Evolutionary conservation across 2,113 vertebrate species (phyloP).

Genomic region (Mesoclemmys tuberculata): DNA sequence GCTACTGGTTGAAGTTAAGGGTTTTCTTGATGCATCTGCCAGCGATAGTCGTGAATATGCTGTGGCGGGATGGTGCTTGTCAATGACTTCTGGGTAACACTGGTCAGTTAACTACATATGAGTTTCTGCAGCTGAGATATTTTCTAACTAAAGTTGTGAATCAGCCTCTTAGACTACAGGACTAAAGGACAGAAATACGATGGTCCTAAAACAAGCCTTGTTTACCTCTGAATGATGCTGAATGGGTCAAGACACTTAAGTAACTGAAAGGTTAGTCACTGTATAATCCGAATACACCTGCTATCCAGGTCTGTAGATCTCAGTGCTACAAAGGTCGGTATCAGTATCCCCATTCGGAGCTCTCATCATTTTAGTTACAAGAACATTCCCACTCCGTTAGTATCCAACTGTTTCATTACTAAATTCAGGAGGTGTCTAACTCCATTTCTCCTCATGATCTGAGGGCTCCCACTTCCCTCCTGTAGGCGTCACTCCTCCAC

Average conservation of each 20-base stretch:
- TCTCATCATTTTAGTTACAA: not conserved
- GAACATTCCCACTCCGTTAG: not conserved
- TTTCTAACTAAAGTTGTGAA: not conserved
- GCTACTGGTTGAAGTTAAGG: not conserved
- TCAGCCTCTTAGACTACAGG: not conserved
- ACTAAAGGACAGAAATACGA: not conserved
- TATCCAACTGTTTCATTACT: not conserved
- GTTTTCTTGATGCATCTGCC: not conserved
- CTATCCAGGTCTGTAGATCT: too few relatives aligned
- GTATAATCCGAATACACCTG: too few relatives aligned
- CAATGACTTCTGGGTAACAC: not conserved
- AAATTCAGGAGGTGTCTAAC: not conserved
- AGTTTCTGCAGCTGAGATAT: not conserved
- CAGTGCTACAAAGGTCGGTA: too few relatives aligned
- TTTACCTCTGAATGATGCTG: too few relatives aligned
- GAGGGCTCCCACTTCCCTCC: not conserved
- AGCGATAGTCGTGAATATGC: not conserved
- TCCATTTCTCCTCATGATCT: not conserved
- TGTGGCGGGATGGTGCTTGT: not conserved
- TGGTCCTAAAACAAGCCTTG: too few relatives aligned
- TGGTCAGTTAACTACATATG: not conserved
- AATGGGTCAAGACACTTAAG: too few relatives aligned
- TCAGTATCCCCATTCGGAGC: too few relatives aligned
- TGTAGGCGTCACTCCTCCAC: not conserved
- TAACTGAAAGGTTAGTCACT: too few relatives aligned